Percentiles rank a stretch among this genome's conserved stretches.
Evolutionary conservation across 1,140 invertebrate species (phyloP).

Genomic region (Lithobius niger): DNA sequence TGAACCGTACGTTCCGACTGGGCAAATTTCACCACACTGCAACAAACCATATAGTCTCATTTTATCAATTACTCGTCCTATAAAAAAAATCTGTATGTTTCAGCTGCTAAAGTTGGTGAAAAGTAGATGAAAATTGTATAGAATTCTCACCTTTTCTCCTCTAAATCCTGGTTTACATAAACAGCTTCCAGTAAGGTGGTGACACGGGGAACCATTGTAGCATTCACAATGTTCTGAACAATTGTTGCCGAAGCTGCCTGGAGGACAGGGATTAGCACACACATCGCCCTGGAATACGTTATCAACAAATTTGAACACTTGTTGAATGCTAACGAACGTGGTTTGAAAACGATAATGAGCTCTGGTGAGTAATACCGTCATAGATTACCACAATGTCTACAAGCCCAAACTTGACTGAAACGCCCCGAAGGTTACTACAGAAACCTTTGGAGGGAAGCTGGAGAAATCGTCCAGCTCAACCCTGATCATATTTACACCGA

Average conservation of each 20-base stretch:
- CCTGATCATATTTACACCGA: too few species aligned
- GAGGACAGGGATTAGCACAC: slow-evolving; percentile 57
- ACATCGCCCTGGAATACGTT: slow-evolving; percentile 49
- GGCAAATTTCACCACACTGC: slow-evolving; percentile 63
- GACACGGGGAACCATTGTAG: slow-evolving; percentile 66
- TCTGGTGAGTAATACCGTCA: too few species aligned
- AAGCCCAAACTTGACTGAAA: too few species aligned
- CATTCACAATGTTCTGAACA: slow-evolving; percentile 70
- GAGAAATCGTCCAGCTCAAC: too few species aligned
- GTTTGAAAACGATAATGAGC: too few species aligned
- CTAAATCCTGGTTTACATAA: slow-evolving; percentile 58
- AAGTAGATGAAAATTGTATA: too few species aligned
- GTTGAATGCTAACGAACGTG: too few species aligned
- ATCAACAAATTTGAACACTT: too few species aligned
- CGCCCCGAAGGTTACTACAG: too few species aligned
- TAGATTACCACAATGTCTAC: too few species aligned
- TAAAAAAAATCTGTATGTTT: background rate
- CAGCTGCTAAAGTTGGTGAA: background rate
- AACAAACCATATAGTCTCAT: slow-evolving; percentile 2
- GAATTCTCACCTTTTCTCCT: slow-evolving; percentile 47
- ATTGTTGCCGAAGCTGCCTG: slow-evolving; percentile 54
- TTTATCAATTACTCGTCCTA: background rate
- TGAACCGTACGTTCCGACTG: slow-evolving; percentile 54
- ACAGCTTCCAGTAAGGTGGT: slow-evolving; percentile 61
- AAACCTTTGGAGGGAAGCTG: too few species aligned